Percentiles rank a stretch among this genome's conserved stretches.
Conservation (phyloP, 1,140 invertebrate genomes). For the Lerema accius region DNA sequence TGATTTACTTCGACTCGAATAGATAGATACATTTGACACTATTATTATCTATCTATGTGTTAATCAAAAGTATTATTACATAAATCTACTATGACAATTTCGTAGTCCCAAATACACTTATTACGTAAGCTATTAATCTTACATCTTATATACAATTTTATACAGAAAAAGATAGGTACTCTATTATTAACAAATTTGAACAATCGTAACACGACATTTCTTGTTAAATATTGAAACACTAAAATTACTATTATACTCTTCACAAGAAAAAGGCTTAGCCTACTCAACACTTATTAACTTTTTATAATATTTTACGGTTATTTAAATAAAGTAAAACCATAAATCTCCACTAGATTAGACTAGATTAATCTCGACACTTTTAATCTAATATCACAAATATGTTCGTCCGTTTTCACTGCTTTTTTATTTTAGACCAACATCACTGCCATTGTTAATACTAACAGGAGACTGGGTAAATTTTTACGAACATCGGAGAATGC, state of each 20-base stretch:
- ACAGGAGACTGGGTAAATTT: conserved; percentile 48
- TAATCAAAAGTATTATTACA: neutral
- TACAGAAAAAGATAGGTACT: conserved; percentile 1
- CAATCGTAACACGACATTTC: conserved; percentile 11
- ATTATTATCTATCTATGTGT: neutral
- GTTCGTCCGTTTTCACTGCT: conserved; percentile 46
- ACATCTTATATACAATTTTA: conserved; percentile 7
- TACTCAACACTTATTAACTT: conserved; percentile 42
- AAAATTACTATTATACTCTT: conserved; percentile 19
- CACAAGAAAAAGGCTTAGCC: conserved; percentile 39
- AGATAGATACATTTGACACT: neutral
- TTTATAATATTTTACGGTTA: conserved; percentile 40
- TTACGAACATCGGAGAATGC: conserved; percentile 57
- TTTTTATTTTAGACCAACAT: conserved; percentile 56
- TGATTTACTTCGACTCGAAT: neutral
- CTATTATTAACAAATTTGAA: conserved; percentile 10
- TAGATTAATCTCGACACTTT: conserved; percentile 47
- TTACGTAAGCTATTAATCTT: neutral
- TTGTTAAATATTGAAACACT: conserved; percentile 14
- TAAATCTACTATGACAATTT: neutral
- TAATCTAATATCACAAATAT: conserved; percentile 79
- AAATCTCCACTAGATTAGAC: conserved; percentile 41
- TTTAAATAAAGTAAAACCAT: conserved; percentile 33
- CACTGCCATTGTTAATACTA: conserved; percentile 49
- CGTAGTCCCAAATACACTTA: neutral